These are phyloP conservation scores for Antheraea assamensis DNA, from an alignment of 2,888 invertebrate species.

Conservation along the genomic window DNA sequence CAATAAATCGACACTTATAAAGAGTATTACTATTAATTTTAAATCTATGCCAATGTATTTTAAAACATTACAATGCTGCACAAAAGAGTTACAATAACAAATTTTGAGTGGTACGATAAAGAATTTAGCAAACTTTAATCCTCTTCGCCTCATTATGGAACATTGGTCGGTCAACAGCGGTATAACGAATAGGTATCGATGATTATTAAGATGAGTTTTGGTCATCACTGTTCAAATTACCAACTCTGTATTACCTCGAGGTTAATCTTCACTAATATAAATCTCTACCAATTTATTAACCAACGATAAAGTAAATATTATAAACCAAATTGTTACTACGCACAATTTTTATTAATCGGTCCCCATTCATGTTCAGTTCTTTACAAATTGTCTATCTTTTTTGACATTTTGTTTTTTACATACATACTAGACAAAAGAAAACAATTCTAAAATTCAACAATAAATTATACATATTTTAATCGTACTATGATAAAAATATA, in stretches of 20 bases:
- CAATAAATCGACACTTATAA: neutral
- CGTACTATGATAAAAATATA: no score
- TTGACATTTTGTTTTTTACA: neutral
- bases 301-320: neutral
- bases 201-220: neutral
- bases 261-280: no score
- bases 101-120: neutral
- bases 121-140: neutral
- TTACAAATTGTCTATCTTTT: neutral
- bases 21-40: no score
- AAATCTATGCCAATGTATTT: no score
- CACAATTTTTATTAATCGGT: neutral
- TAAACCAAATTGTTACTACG: neutral
- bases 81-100: neutral
- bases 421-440: neutral
- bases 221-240: neutral
- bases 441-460: neutral
- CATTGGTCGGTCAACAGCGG: neutral
- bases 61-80: no score
- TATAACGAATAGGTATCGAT: neutral
- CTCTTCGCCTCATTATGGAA: neutral
- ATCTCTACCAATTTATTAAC: no score
- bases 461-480: no score
- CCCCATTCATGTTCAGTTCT: neutral
- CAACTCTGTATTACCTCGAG: neutral